These are phyloP conservation scores for Drosophila littoralis DNA, from an alignment of 1,140 invertebrate genomes.

Conservation along the genomic window DNA sequence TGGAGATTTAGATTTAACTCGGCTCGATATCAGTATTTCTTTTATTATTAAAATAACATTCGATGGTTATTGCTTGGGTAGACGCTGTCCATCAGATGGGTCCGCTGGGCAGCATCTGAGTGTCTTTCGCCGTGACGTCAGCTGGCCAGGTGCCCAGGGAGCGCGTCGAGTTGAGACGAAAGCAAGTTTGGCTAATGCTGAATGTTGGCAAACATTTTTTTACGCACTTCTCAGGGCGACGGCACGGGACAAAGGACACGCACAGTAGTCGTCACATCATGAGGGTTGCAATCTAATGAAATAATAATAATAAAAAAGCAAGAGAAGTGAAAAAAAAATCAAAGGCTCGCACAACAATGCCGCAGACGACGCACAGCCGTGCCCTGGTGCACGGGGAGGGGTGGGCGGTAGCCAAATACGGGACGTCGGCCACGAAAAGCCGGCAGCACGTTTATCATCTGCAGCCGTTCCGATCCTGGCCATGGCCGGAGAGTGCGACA, in stretches of 20 bases:
- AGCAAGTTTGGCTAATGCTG: conserved; percentile 1
- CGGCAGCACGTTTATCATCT: conserved; percentile 56
- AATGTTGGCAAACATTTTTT: conserved; percentile 53
- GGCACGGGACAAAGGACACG: conserved; percentile 30
- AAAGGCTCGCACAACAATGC: conserved; percentile 39
- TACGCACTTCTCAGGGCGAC: conserved; percentile 40
- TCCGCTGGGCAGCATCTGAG: neutral
- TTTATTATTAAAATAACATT: too few species aligned
- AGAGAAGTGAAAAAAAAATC: conserved; percentile 12
- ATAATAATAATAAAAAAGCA: conserved; percentile 75
- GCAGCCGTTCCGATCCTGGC: conserved; percentile 56
- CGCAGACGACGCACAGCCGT: neutral
- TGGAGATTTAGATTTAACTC: too few species aligned
- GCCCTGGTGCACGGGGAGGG: neutral
- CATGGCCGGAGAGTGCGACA: neutral
- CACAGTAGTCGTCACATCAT: conserved; percentile 21
- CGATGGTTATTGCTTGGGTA: too few species aligned
- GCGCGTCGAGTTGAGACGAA: neutral
- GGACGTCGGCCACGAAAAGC: neutral
- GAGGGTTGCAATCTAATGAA: conserved; percentile 80
- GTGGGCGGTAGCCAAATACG: neutral
- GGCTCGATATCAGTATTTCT: too few species aligned
- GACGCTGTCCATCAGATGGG: neutral
- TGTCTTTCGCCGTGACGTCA: neutral
- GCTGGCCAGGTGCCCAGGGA: neutral